Percentiles rank a stretch among this genome's conserved stretches.
These are phyloP conservation scores for Phyllopteryx taeniolatus DNA, from an alignment of 2,113 vertebrate species.

Conservation along the genomic window DNA sequence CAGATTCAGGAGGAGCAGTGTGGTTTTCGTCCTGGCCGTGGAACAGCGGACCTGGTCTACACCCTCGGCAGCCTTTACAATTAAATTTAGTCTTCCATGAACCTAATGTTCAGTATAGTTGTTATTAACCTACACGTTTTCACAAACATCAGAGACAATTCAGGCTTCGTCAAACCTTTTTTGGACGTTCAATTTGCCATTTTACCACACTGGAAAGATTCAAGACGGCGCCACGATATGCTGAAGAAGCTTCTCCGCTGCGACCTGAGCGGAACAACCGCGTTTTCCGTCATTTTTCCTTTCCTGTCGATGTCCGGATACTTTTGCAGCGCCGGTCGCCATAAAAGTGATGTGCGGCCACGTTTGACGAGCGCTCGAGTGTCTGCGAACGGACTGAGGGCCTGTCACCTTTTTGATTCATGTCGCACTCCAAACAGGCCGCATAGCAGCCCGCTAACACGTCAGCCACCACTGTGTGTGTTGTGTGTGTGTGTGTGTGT, in stretches of 20 bases:
- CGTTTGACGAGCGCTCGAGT: background rate
- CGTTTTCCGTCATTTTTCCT: background rate
- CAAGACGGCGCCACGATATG: background rate
- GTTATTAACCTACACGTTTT: too few relatives aligned
- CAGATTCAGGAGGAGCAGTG: too few relatives aligned
- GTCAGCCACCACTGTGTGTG: background rate
- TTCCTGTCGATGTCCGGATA: background rate
- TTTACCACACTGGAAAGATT: background rate
- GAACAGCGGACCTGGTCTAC: too few relatives aligned
- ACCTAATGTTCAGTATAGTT: too few relatives aligned
- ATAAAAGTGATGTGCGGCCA: conserved; percentile 1
- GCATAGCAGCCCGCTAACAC: background rate
- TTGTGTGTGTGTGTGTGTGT: conserved; percentile 20
- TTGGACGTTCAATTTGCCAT: too few relatives aligned
- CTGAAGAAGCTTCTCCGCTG: background rate
- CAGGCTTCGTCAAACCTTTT: too few relatives aligned
- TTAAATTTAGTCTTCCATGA: too few relatives aligned
- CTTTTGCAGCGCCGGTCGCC: background rate
- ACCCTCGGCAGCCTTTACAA: too few relatives aligned
- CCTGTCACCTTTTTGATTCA: background rate
- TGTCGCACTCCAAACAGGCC: background rate
- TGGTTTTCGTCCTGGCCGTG: too few relatives aligned
- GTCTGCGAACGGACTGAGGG: background rate
- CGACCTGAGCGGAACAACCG: background rate
- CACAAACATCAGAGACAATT: too few relatives aligned